Base-by-base conservation (phyloP, 2,888 invertebrate species). In the Drosophila seclusa region DNA sequence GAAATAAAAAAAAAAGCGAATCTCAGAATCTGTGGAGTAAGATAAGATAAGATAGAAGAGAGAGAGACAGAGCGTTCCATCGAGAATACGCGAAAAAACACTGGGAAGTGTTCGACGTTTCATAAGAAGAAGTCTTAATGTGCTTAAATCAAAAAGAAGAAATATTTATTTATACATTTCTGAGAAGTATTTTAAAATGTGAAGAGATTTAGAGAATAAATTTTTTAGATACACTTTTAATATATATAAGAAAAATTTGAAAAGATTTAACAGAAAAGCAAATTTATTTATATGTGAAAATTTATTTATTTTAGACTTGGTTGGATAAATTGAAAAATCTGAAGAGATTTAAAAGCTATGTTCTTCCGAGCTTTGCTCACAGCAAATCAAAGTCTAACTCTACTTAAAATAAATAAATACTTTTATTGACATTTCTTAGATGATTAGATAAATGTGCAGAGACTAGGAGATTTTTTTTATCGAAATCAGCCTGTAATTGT, bases 401-500 rank as follows among this genome's bases (percentile, higher is more conserved):
- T 16, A 24, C 21, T 16, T 8, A 45, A 16, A 45, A 45, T 8
- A 24, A 24, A 16, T 24, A 16, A 16, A 16, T 24, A 24, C 8
- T 42, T 21, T 3, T 42, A 13, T 21, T 3, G 6, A 1, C n/a
- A 2, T 21, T 11, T 42, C 0, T 42, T 45, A 42, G 13, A 13
- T 21, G 42, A 42, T 6, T 13, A 21, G 42, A 7, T 21, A 42
- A 21, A 13, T 42, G 24, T 16, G 24, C 24, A 4, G 4, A 16
- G 24, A 45, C 4, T 16, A 2, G 0, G 4, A 24, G 7, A 45
- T 21, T 29, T 38, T 10, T 60, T 10, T 27, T 60, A 31, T 2
- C 10, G 21, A 32, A 42, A 36, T 21, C 52, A 21, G 55, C 78
- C 80, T 80, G 72, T 78, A 62, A 6, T 40, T 49, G 42, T 40